Evolutionary conservation across 2,888 invertebrate species (phyloP).

Genomic region (Pandemis corylana): DNA sequence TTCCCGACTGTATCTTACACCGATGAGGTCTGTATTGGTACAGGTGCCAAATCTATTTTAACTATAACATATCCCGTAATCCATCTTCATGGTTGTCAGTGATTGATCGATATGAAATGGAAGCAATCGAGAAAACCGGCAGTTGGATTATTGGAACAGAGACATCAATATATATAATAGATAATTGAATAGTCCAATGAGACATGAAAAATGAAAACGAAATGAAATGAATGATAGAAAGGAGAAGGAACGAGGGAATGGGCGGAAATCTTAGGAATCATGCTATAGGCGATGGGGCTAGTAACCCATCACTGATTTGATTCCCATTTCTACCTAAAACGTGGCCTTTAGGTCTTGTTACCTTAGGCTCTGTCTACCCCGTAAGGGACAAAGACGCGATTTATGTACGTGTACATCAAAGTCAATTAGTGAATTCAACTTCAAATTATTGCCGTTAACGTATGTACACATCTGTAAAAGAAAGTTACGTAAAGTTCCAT

Average conservation of each 20-base stretch:
- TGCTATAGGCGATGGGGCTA: too few species aligned
- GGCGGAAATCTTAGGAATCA: too few species aligned
- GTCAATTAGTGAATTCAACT: too few species aligned
- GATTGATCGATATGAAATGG: conserved; percentile 21
- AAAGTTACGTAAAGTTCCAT: not conserved
- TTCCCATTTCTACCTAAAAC: too few species aligned
- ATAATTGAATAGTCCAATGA: not conserved
- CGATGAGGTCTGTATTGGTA: not conserved
- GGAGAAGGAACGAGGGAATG: not conserved
- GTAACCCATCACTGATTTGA: too few species aligned
- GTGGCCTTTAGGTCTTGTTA: too few species aligned
- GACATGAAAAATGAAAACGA: not conserved
- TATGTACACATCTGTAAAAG: not conserved
- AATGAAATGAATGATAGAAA: not conserved
- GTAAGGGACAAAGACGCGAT: too few species aligned
- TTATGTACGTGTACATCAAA: too few species aligned
- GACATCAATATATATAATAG: not conserved
- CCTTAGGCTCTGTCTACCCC: too few species aligned
- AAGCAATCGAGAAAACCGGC: conserved; percentile 4
- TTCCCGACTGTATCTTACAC: not conserved
- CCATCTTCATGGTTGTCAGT: conserved; percentile 24
- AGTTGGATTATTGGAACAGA: not conserved
- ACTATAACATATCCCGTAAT: conserved; percentile 1
- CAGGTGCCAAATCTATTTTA: not conserved
- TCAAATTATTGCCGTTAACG: too few species aligned